These are phyloP conservation scores for Aepyceros melampus DNA, from an alignment of 2,113 vertebrate genomes.

Conservation along the genomic window DNA sequence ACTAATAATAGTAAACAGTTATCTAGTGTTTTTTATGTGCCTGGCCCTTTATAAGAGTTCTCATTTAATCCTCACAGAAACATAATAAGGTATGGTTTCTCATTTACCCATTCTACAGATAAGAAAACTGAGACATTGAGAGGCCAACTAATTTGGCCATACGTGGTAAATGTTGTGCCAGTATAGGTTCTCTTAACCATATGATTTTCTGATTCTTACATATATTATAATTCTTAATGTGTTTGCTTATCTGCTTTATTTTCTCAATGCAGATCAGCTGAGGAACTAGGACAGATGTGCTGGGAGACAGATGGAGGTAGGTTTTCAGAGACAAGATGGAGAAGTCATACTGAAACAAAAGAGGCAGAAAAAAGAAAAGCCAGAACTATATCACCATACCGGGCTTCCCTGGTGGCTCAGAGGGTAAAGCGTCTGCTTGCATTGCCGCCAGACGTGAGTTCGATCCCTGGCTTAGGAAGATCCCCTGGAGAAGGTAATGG, in stretches of 20 bases:
- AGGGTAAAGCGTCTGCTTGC: no score
- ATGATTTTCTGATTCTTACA: background rate
- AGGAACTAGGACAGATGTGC: background rate
- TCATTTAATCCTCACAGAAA: background rate
- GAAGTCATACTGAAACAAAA: background rate
- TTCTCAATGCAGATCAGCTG: background rate
- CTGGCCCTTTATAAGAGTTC: background rate
- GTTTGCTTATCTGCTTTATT: background rate
- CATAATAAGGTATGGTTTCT: background rate
- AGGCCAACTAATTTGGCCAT: background rate
- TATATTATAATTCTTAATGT: background rate
- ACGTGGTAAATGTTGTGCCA: background rate
- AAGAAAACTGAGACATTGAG: background rate
- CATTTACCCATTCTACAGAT: background rate
- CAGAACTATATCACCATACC: background rate
- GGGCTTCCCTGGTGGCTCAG: no score
- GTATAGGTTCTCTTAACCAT: background rate
- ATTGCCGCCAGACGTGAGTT: no score
- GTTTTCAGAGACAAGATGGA: background rate
- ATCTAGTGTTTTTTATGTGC: background rate
- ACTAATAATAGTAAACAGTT: background rate
- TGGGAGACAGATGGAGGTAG: background rate
- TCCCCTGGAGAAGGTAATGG: no score
- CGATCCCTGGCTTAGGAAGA: no score
- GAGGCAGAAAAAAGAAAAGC: background rate